phyloP scores from a whole-genome alignment of 2,797 vertebrate genomes.

The Hippopotamyrus pictus region DNA sequence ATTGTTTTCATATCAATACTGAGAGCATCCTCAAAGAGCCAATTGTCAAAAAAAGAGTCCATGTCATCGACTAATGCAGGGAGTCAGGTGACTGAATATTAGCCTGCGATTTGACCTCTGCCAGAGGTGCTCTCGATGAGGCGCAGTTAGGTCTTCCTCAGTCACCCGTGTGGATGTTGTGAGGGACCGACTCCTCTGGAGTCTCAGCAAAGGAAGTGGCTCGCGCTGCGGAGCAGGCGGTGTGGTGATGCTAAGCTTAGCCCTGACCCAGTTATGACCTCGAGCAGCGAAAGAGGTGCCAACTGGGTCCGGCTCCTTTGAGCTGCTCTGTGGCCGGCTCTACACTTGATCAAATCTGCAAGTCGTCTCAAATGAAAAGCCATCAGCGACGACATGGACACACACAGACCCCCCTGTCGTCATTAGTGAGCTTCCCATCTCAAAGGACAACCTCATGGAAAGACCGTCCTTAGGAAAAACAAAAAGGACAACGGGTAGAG shows the following conservation, averaged over 20 bases:
- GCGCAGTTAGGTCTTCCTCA: not conserved
- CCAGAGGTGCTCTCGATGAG: not conserved
- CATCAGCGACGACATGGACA: not conserved
- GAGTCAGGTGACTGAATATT: not conserved
- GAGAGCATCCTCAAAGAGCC: not conserved
- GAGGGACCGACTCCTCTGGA: not conserved
- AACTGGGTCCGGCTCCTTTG: not conserved
- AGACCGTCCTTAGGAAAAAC: not conserved
- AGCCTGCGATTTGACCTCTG: not conserved
- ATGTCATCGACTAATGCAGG: not conserved
- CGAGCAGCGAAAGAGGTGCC: not conserved
- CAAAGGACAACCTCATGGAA: not conserved
- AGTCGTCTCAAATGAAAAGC: conserved; percentile 13
- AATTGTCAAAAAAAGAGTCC: not conserved
- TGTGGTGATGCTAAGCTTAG: not conserved
- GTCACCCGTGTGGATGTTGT: not conserved
- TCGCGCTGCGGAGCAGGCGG: not conserved
- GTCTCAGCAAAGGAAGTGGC: not conserved
- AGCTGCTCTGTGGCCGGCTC: not conserved
- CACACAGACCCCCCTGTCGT: not conserved
- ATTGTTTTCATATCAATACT: not conserved
- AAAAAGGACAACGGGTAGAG: not conserved
- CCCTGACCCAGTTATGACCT: not conserved
- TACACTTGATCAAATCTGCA: not conserved
- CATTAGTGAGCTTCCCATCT: not conserved